phyloP scores from a whole-genome alignment of 2,888 invertebrate species.

The Melipona beecheii region DNA sequence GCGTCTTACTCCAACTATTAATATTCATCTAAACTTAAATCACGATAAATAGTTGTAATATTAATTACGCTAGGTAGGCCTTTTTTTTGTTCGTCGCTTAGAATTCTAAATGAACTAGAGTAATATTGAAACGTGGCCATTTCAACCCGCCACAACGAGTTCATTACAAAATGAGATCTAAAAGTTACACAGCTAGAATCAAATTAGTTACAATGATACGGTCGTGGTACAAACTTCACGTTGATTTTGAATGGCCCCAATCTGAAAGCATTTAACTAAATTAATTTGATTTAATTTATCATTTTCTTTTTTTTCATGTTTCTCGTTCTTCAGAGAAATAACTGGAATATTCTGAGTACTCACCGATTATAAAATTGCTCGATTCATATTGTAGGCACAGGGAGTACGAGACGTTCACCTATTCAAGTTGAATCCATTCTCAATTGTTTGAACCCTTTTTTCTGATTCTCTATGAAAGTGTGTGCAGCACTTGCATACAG shows the following conservation, averaged over 20 bases:
- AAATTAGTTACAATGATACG: slow-evolving; percentile 63
- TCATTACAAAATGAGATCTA: slow-evolving; percentile 70
- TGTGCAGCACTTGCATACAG: slow-evolving; percentile 72
- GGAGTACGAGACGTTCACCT: slow-evolving; percentile 59
- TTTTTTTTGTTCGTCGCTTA: slow-evolving; percentile 75
- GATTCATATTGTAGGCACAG: slow-evolving; percentile 72
- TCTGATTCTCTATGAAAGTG: slow-evolving; percentile 65
- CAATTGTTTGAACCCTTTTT: slow-evolving; percentile 39
- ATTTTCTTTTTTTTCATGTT: neutral
- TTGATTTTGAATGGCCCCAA: slow-evolving; percentile 83
- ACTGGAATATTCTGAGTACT: slow-evolving; percentile 25
- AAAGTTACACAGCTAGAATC: slow-evolving; percentile 62
- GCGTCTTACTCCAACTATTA: slow-evolving; percentile 52
- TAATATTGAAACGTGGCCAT: slow-evolving; percentile 53
- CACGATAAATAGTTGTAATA: slow-evolving; percentile 61
- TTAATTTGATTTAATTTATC: neutral
- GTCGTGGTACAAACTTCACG: slow-evolving; percentile 79
- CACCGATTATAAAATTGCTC: slow-evolving; percentile 80
- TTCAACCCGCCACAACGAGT: slow-evolving; percentile 20
- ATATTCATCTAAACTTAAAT: slow-evolving; percentile 62
- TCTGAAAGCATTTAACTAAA: slow-evolving; percentile 73
- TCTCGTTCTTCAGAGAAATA: neutral
- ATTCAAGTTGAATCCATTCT: slow-evolving; percentile 38
- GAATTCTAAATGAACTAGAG: slow-evolving; percentile 67
- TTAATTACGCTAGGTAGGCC: slow-evolving; percentile 77